Percentiles rank a stretch among this genome's conserved stretches.
These are phyloP conservation scores for Sinotaia quadrata DNA, from an alignment of 2,888 invertebrate genomes.

Conservation along the genomic window DNA sequence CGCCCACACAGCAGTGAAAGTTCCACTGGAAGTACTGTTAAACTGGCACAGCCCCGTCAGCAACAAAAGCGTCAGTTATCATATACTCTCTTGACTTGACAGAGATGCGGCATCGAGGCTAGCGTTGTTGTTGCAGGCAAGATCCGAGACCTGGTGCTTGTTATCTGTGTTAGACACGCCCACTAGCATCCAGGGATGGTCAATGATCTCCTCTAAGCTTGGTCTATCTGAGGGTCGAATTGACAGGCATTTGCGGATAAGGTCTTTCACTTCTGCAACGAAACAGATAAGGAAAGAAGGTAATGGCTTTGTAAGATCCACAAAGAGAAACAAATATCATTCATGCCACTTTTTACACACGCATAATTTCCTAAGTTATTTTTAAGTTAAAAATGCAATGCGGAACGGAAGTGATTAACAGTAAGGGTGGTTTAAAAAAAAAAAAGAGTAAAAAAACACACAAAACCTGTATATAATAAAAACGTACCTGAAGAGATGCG, in stretches of 20 bases:
- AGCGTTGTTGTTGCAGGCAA: slow-evolving; percentile 40
- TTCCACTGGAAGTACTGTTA: too few species aligned
- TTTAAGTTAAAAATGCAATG: too few species aligned
- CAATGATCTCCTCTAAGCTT: slow-evolving; percentile 74
- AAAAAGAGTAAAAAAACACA: neutral
- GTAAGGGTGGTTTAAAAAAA: too few species aligned
- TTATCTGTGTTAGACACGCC: slow-evolving; percentile 43
- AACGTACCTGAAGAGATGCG: slow-evolving; percentile 61
- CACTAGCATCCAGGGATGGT: slow-evolving; percentile 75
- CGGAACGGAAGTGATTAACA: too few species aligned
- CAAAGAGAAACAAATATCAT: neutral
- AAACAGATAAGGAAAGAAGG: slow-evolving; percentile 37
- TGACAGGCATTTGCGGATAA: slow-evolving; percentile 75
- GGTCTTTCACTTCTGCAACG: slow-evolving; percentile 75
- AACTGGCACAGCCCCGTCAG: too few species aligned
- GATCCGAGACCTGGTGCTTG: slow-evolving; percentile 33
- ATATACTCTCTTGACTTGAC: slow-evolving; percentile 62
- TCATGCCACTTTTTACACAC: neutral
- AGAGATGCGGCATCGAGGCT: slow-evolving; percentile 52
- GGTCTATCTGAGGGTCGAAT: slow-evolving; percentile 74
- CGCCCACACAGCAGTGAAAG: too few species aligned
- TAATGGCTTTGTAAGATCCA: neutral
- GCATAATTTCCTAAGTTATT: neutral
- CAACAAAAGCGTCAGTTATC: too few species aligned
- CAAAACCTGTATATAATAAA: neutral